phyloP scores from a whole-genome alignment of 2,888 invertebrate species.

The Drosophila fungiperda region DNA sequence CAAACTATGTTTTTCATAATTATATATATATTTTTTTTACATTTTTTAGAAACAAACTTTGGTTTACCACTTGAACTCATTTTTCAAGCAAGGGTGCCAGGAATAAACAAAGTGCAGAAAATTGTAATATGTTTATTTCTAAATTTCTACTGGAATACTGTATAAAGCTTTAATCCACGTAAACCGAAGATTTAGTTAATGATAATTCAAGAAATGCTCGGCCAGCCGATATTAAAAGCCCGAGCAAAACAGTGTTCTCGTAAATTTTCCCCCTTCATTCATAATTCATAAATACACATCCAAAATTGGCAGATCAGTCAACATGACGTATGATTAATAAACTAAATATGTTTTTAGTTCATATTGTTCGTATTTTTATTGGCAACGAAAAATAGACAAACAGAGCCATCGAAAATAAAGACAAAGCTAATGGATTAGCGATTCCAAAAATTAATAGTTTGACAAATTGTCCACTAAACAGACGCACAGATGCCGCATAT shows the following conservation, averaged over 20 bases:
- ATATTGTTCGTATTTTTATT: constrained; percentile 34
- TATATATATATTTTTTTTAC: constrained; percentile 15
- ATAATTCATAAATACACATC: not conserved
- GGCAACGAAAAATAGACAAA: constrained; percentile 13
- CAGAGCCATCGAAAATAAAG: not conserved
- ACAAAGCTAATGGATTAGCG: constrained; percentile 34
- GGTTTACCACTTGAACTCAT: constrained; percentile 8
- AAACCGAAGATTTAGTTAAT: too few species aligned
- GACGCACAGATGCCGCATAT: constrained; percentile 25
- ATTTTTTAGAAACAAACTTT: constrained; percentile 11
- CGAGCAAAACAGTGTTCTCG: constrained; percentile 21
- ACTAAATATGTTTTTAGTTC: constrained; percentile 12
- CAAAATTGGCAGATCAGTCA: constrained; percentile 35
- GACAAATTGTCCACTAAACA: not conserved
- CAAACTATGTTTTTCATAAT: constrained; percentile 58
- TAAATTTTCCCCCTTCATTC: not conserved
- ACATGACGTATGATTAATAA: constrained; percentile 51
- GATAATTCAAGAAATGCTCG: constrained; percentile 40
- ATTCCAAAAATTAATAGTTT: constrained; percentile 6
- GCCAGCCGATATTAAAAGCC: constrained; percentile 44
- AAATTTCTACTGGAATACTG: constrained; percentile 58
- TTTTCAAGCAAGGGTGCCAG: not conserved
- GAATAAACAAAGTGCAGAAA: constrained; percentile 1
- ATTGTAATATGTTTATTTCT: constrained; percentile 3
- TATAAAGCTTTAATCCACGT: constrained; percentile 81